Evolutionary conservation across 2,888 invertebrate species (phyloP).

Genomic region (Drosophila rellima): DNA sequence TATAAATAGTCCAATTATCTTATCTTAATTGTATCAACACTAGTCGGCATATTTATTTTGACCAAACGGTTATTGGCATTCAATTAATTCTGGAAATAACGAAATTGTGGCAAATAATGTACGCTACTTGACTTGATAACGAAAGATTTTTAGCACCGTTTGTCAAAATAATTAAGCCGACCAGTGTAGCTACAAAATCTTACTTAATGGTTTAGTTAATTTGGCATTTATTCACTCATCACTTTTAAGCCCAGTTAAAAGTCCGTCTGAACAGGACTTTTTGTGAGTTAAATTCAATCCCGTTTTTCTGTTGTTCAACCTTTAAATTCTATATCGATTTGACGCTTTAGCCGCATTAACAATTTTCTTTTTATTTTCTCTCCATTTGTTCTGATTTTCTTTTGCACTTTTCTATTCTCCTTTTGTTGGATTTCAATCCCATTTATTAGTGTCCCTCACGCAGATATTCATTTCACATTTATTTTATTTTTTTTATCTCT

Average conservation of each 20-base stretch:
- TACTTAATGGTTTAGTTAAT: background rate
- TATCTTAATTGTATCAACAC: too few species aligned
- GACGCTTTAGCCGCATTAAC: background rate
- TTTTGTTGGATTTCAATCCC: background rate
- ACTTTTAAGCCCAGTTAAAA: background rate
- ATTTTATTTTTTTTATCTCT: constrained; percentile 15
- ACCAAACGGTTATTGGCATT: too few species aligned
- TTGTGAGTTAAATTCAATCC: background rate
- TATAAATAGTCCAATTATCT: constrained; percentile 1
- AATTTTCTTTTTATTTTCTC: background rate
- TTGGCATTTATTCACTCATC: background rate
- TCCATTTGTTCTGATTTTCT: background rate
- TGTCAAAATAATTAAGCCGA: too few species aligned
- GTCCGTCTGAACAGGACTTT: background rate
- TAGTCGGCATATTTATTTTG: too few species aligned
- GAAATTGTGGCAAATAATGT: too few species aligned
- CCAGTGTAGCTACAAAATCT: background rate
- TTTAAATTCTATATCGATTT: background rate
- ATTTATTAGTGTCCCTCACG: background rate
- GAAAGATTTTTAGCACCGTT: too few species aligned
- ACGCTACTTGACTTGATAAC: too few species aligned
- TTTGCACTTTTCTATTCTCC: background rate
- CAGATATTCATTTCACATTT: constrained; percentile 24
- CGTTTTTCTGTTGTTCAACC: background rate
- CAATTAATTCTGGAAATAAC: too few species aligned